Base-by-base conservation (phyloP, 1,140 invertebrate species). In the Brachionus koreanus region DNA sequence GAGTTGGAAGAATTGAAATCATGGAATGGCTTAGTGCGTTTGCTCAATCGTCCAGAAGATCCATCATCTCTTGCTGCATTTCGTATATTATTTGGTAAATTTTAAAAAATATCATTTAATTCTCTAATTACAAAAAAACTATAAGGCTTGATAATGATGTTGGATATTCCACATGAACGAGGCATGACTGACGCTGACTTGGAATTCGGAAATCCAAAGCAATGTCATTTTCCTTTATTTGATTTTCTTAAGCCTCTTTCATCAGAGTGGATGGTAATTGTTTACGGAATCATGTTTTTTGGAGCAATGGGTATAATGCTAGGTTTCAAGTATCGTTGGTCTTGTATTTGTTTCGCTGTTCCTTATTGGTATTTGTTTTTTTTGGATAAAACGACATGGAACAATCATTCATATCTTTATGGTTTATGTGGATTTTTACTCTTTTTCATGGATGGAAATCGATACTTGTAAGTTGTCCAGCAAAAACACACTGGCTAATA, bases 351-450 rank as follows among this genome's bases (percentile, higher is more conserved):
- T 35, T 96, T 93, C 86, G 86, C 91, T 0, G 46, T 92, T 9
- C 91, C 93, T 9, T 96, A 95, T 86, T 95, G 94, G 93, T 96
- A 95, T 86, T 89, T 97, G 19, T 91, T 96, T 84, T 85, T 96
- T 0, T 88, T 95, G 74, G 94, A 97, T 85, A 96, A 96, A 87
- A 93, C 92, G 65, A 91, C 90, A 75, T 97, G 95, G 95, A 97
- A 97, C 86, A 97, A 97, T 87, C 95, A 97, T 86, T 94, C 93
- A 82, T 97, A 97, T 86, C 89, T 97, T 0, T 97, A 93, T 86
- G 95, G 94, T 2, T 87, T 97, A 5, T 89, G 94, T 0, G 90
- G 90, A 0, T 86, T 92, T 5, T 85, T 96, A 23, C 88, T 96
- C 2, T 87, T 91, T 33, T 89, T 91, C 42, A 92, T 92, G 0